Evolutionary conservation across 2,113 vertebrate genomes (phyloP), one percentile per base, ranked within the genome.

Genomic region (Hassar affinis): DNA sequence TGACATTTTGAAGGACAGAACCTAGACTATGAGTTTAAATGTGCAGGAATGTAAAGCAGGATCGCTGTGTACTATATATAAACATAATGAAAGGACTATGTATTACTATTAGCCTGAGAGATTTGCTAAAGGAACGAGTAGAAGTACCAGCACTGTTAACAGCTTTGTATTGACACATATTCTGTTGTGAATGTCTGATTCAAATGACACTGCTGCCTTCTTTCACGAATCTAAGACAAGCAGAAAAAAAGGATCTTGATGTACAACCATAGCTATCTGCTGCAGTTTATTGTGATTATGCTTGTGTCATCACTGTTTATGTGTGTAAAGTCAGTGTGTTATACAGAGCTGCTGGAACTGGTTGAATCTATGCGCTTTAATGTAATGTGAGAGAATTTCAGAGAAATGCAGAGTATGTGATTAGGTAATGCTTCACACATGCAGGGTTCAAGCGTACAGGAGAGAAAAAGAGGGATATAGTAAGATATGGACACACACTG

Each of bases 1-100:
- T 83, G 71, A 83, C 57, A 75, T 82, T 82, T 61, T 35, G 57
- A 76, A 83, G 57, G 71, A 75, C 14, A 52, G 56, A 52, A 38
- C 56, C 42, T 35, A 62, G 42, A 75, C 20, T 4, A 72, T 57
- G 27, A 52, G 64, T 57, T 30, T 30, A 61, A 59, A 42, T 59
- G 52, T 47, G 52, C n/a, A 59, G 54, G 22, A 75, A 49, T 74
- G 52, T 42, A 2, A 18, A 57, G 51, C 30, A 38, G 80, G 38
- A 81, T 45, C 5, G 69, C 35, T 56, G 51, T 74, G 68, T 74
- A 61, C 42, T 30, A 4, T 14, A 27, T 74, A 25, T 30, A 42
- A 61, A 27, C n/a, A 18, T 51, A 66, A 49, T 22, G n/a, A 47
- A 27, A 47, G 15, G 27, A 75, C 27, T 51, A 52, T 54, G 10